A percentile compares a stretch with the other conserved stretches of the same genome.
phyloP scores from a whole-genome alignment of 2,113 vertebrate species.

The Daphoenositta chrysoptera region DNA sequence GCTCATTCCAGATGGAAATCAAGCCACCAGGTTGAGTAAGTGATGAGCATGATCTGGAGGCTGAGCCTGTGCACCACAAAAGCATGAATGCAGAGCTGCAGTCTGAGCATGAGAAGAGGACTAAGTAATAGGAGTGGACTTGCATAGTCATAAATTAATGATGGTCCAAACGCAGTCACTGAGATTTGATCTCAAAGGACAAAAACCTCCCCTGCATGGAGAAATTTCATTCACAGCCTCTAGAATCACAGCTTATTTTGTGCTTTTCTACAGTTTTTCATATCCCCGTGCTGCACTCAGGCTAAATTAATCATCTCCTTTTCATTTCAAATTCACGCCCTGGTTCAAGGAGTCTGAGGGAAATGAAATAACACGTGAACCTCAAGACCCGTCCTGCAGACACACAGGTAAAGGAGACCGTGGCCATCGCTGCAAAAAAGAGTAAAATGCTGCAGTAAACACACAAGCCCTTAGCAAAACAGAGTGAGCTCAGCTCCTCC shows the following conservation, averaged over 20 bases:
- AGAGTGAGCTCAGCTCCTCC: not conserved
- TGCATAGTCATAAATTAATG: not conserved
- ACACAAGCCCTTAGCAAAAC: not conserved
- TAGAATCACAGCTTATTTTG: not conserved
- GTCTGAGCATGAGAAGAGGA: rapidly evolving
- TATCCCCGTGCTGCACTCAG: not conserved
- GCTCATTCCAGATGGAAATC: not conserved
- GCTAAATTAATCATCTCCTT: not conserved
- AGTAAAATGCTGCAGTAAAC: not conserved
- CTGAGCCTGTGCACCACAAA: not conserved
- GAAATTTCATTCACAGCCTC: not conserved
- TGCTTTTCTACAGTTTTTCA: not conserved
- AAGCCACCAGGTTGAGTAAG: not conserved
- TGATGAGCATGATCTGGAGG: not conserved
- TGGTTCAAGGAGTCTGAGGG: not conserved
- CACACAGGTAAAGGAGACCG: not conserved
- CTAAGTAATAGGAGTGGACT: not conserved
- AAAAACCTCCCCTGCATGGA: not conserved
- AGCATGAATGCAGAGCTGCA: not conserved
- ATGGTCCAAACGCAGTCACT: not conserved
- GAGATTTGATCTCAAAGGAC: not conserved
- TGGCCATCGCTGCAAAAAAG: not conserved
- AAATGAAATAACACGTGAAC: not conserved
- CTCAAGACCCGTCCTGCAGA: not conserved
- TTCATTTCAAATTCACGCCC: not conserved